These are phyloP conservation scores for Paraplagusia blochii DNA, from an alignment of 2,113 vertebrate species.

Conservation along the genomic window DNA sequence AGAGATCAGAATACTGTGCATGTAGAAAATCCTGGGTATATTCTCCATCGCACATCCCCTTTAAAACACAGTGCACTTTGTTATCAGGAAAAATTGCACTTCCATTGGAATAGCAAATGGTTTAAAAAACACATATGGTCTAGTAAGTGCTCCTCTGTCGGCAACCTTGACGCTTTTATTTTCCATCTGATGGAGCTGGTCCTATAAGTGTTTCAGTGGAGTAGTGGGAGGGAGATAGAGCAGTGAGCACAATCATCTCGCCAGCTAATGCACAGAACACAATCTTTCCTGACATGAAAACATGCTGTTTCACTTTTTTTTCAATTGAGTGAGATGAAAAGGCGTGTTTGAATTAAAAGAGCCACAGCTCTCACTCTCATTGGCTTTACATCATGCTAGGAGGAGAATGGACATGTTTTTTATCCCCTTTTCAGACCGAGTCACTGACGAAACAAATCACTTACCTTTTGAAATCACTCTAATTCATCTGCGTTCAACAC, in stretches of 20 bases:
- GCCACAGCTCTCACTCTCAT: background rate
- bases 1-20: too few relatives aligned
- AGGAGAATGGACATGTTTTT: background rate
- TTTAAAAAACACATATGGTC: background rate
- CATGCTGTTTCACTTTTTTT: constrained; percentile 22
- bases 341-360: constrained; percentile 14
- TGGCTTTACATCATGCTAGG: background rate
- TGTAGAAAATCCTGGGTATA: too few relatives aligned
- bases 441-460: background rate
- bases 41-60: background rate
- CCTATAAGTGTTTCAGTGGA: constrained; percentile 20
- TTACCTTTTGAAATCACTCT: constrained; percentile 4
- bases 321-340: constrained; percentile 5
- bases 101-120: constrained; percentile 1
- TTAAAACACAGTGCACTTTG: background rate
- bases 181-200: constrained; percentile 23
- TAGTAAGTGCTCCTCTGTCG: constrained; percentile 11
- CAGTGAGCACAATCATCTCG: constrained; percentile 17
- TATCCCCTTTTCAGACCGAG: background rate
- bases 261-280: constrained; percentile 31
- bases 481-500: too few relatives aligned
- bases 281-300: constrained; percentile 15
- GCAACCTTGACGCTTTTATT: constrained; percentile 35
- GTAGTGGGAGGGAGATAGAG: constrained; percentile 21
- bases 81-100: background rate